Evolutionary conservation across 2,797 vertebrate species (phyloP).

Genomic region (Rhabdophis nuchalis): DNA sequence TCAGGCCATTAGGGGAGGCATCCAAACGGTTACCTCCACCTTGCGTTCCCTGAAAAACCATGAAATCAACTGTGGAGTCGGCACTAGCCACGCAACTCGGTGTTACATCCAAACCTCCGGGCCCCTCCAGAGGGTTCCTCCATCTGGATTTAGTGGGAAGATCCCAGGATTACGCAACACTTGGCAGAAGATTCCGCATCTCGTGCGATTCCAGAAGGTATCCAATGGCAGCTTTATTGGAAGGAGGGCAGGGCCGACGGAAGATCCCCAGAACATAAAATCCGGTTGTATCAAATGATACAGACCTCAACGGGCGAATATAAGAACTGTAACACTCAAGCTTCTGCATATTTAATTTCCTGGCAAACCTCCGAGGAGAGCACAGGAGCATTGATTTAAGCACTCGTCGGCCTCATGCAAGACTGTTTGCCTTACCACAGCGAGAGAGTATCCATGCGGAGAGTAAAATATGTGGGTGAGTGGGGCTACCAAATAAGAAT

Average conservation of each 20-base stretch:
- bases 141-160: background rate
- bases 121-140: background rate
- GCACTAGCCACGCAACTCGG: background rate
- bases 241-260: constrained; percentile 7
- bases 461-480: constrained; percentile 58
- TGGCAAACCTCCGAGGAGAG: constrained; percentile 35
- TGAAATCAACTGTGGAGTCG: background rate
- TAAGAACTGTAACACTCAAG: constrained; percentile 42
- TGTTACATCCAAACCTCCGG: rapidly evolving
- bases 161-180: background rate
- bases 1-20: background rate
- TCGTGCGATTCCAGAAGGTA: constrained; percentile 27
- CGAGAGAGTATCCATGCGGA: constrained; percentile 54
- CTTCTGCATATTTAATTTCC: constrained; percentile 61
- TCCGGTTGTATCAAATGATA: constrained; percentile 37
- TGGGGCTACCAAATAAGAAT: constrained; percentile 53
- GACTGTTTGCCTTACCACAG: constrained; percentile 45
- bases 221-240: constrained; percentile 33
- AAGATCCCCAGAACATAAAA: constrained; percentile 37
- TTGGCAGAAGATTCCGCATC: background rate
- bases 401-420: constrained; percentile 48
- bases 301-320: constrained; percentile 35
- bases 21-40: background rate
- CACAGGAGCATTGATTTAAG: constrained; percentile 45
- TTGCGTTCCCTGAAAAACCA: rapidly evolving